These are phyloP conservation scores for Tragelaphus imberbis DNA, from an alignment of 2,113 vertebrate genomes.

Conservation along the genomic window DNA sequence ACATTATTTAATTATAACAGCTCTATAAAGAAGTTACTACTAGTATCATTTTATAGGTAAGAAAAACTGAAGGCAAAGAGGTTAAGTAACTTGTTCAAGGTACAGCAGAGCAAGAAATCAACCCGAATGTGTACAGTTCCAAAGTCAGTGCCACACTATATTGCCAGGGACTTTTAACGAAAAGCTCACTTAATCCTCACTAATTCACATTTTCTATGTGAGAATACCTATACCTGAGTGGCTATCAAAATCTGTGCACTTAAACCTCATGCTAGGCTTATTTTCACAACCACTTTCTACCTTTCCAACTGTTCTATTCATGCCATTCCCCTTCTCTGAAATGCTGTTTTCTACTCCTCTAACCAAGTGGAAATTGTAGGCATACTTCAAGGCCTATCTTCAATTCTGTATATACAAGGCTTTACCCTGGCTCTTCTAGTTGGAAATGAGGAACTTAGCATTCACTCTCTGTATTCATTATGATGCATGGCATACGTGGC, in stretches of 20 bases:
- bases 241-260: not conserved
- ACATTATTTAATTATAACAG: not conserved
- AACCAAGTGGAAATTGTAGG: not conserved
- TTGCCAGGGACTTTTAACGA: not conserved
- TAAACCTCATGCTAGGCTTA: not conserved
- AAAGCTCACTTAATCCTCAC: not conserved
- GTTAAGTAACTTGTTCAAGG: not conserved
- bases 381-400: not conserved
- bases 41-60: not conserved
- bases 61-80: constrained; percentile 1
- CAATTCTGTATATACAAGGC: not conserved
- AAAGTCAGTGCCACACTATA: not conserved
- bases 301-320: not conserved
- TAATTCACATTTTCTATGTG: not conserved
- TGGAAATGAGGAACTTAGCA: not conserved
- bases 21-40: not conserved
- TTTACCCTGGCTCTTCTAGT: not conserved
- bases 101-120: not conserved
- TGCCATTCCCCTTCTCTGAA: not conserved
- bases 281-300: not conserved
- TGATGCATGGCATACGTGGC: not conserved
- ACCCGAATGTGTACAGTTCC: not conserved
- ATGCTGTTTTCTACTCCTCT: not conserved
- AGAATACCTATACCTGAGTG: not conserved
- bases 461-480: not conserved